Percentiles rank a stretch among this genome's conserved stretches.
Evolutionary conservation across 2,888 invertebrate genomes (phyloP).

Genomic region (Atrina japonica): DNA sequence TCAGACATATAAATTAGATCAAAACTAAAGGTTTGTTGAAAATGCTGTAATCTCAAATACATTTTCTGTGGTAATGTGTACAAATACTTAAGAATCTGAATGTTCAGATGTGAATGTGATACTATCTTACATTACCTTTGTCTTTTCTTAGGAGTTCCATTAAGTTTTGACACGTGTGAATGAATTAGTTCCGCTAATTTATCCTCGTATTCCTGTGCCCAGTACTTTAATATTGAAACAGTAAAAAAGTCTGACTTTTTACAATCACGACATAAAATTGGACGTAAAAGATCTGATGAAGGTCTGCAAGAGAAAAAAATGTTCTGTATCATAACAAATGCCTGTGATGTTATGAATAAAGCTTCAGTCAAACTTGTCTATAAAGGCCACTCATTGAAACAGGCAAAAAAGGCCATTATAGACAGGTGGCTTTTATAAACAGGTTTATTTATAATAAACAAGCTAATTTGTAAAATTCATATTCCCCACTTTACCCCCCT

Average conservation of each 20-base stretch:
- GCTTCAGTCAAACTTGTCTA: no score
- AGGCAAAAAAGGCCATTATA: no score
- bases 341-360: no score
- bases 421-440: no score
- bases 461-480: no score
- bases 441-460: no score
- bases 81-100: neutral
- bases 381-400: no score
- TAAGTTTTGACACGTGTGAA: conserved; percentile 79
- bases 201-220: conserved; percentile 96
- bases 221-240: conserved; percentile 94
- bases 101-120: neutral
- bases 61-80: no score
- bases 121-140: conserved; percentile 62
- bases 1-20: no score
- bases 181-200: conserved; percentile 84
- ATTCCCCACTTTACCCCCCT: no score
- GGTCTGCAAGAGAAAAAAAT: conserved; percentile 83
- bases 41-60: no score
- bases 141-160: conserved; percentile 94
- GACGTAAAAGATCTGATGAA: conserved; percentile 91
- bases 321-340: neutral
- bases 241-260: conserved; percentile 91
- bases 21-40: no score
- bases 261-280: conserved; percentile 85